Evolutionary conservation across 2,113 vertebrate genomes (phyloP).

Genomic region (Albula glossodonta): DNA sequence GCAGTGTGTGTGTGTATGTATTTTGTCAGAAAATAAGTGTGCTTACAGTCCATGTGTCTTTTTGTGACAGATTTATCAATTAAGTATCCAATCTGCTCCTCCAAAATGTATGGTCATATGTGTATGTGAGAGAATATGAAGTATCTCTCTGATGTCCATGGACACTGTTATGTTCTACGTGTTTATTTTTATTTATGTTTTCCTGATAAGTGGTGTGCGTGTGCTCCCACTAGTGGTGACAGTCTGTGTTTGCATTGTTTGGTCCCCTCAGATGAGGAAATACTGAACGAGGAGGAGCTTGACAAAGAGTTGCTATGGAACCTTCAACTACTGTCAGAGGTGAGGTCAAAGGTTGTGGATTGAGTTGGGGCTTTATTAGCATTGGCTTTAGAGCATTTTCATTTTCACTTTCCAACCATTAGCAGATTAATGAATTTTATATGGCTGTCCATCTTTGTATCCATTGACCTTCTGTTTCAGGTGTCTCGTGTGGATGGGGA

Average conservation of each 20-base stretch:
- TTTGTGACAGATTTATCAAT: no score
- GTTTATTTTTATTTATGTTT: conserved; percentile 4
- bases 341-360: conserved; percentile 52
- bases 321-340: conserved; percentile 95
- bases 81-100: no score
- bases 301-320: conserved; percentile 98
- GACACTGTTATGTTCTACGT: not conserved
- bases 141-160: no score
- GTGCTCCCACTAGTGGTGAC: not conserved
- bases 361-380: no score
- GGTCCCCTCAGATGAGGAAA: conserved; percentile 86
- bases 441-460: not conserved
- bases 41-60: no score
- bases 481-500: conserved; percentile 94
- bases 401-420: no score
- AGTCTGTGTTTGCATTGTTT: conserved; percentile 16
- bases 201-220: not conserved
- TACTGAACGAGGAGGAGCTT: conserved; percentile 90
- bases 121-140: no score
- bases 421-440: no score
- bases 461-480: conserved; percentile 58
- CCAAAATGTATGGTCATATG: no score
- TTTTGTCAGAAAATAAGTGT: not conserved
- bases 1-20: not conserved
- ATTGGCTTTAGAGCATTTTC: no score